Percentiles rank a stretch among this genome's conserved stretches.
Conservation (phyloP, 1,140 invertebrate species). For the Dendrolimus kikuchii region DNA sequence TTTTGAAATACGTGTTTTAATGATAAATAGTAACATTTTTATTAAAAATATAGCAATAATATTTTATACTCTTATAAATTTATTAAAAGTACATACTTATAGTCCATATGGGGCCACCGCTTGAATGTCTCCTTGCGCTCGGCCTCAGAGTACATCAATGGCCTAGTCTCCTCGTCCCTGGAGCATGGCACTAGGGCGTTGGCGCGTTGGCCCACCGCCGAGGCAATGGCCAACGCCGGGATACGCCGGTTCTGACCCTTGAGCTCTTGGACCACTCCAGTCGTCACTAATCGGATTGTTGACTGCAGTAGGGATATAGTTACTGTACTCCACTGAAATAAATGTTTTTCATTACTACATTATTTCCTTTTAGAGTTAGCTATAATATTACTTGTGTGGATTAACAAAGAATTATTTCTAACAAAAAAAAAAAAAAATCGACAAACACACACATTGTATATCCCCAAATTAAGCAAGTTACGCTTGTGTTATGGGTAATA, state of each 20-base stretch:
- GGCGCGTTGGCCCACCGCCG: slow-evolving; percentile 88
- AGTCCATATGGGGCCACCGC: slow-evolving; percentile 97
- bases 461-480: too few relatives aligned
- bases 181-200: slow-evolving; percentile 79
- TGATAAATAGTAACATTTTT: too few relatives aligned
- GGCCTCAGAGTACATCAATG: slow-evolving; percentile 93
- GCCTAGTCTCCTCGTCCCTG: slow-evolving; percentile 75
- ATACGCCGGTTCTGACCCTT: slow-evolving; percentile 86
- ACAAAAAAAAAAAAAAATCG: too few relatives aligned
- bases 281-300: slow-evolving; percentile 84
- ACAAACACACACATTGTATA: too few relatives aligned
- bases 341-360: slow-evolving; percentile 10
- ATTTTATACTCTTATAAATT: too few relatives aligned
- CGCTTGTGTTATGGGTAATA: too few relatives aligned
- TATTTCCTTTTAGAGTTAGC: not conserved
- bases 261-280: slow-evolving; percentile 84
- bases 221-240: slow-evolving; percentile 89
- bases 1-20: too few relatives aligned
- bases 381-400: too few relatives aligned
- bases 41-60: too few relatives aligned
- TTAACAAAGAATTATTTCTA: too few relatives aligned
- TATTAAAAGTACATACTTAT: slow-evolving; percentile 79
- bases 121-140: slow-evolving; percentile 91
- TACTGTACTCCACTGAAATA: slow-evolving; percentile 91
- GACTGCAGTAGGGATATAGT: slow-evolving; percentile 85